Percentiles rank a stretch among this genome's conserved stretches.
phyloP scores from a whole-genome alignment of 2,797 vertebrate species.

The Coracias cyanogaster region DNA sequence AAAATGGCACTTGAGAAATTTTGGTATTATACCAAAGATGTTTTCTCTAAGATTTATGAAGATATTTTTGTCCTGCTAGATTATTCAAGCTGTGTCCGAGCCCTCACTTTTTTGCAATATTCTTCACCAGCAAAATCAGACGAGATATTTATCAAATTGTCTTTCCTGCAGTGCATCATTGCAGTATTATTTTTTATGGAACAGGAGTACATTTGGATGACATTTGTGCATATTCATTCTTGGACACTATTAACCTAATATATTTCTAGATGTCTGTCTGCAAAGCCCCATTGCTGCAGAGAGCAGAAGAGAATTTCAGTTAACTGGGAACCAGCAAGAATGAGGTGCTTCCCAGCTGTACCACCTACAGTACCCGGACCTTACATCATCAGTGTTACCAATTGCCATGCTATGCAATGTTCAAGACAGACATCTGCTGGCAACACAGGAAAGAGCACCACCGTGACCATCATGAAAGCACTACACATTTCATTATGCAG shows the following conservation, averaged over 20 bases:
- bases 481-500: background rate
- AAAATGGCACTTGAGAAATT: background rate
- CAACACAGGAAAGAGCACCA: background rate
- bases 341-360: background rate
- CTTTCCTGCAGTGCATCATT: background rate
- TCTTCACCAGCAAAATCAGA: background rate
- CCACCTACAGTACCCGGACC: fast-evolving
- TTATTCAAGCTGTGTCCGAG: background rate
- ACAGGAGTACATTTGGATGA: background rate
- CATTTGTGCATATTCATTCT: background rate
- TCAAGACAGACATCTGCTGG: slow-evolving; percentile 67
- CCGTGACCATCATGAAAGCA: background rate
- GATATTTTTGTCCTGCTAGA: background rate
- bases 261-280: background rate
- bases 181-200: background rate
- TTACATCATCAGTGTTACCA: background rate
- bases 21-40: background rate
- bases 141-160: background rate
- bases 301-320: background rate
- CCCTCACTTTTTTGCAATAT: background rate
- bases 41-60: background rate
- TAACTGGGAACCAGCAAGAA: background rate
- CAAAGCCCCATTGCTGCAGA: background rate
- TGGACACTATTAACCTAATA: background rate
- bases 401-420: background rate